phyloP scores from a whole-genome alignment of 2,888 invertebrate species.

The Mythimna impura region DNA sequence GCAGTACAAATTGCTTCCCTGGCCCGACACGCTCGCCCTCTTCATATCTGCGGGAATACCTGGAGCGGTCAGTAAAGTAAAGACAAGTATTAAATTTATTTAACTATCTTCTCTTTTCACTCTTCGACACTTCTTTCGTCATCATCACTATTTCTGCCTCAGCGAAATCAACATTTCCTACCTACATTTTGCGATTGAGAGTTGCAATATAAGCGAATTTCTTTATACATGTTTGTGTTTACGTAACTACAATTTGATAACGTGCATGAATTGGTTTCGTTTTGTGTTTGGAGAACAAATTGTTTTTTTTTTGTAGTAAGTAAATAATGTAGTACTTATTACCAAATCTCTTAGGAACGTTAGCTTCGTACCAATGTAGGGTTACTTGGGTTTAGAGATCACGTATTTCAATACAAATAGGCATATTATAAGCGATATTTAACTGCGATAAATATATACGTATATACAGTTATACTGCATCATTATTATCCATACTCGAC shows the following conservation, averaged over 20 bases:
- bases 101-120: conserved; percentile 34
- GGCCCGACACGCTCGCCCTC: conserved; percentile 98
- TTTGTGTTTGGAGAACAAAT: conserved; percentile 45
- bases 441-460: neutral
- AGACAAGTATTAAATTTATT: conserved; percentile 72
- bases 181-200: conserved; percentile 49
- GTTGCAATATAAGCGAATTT: conserved; percentile 63
- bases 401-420: neutral
- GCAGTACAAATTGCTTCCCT: conserved; percentile 97
- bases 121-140: conserved; percentile 31
- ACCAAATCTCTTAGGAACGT: neutral
- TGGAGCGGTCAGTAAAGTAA: conserved; percentile 94
- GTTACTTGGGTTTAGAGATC: neutral
- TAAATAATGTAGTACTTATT: neutral
- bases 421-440: neutral
- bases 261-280: conserved; percentile 48
- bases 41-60: conserved; percentile 98
- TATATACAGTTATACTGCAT: neutral
- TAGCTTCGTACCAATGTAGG: neutral
- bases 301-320: conserved; percentile 4
- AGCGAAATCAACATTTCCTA: conserved; percentile 54
- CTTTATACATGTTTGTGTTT: conserved; percentile 57
- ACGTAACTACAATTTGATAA: conserved; percentile 60
- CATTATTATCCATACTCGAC: neutral
- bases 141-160: conserved; percentile 33